A percentile compares a stretch with the other conserved stretches of the same genome.
phyloP scores from a whole-genome alignment of 2,888 invertebrate species.

The Protodeltote pygarga region DNA sequence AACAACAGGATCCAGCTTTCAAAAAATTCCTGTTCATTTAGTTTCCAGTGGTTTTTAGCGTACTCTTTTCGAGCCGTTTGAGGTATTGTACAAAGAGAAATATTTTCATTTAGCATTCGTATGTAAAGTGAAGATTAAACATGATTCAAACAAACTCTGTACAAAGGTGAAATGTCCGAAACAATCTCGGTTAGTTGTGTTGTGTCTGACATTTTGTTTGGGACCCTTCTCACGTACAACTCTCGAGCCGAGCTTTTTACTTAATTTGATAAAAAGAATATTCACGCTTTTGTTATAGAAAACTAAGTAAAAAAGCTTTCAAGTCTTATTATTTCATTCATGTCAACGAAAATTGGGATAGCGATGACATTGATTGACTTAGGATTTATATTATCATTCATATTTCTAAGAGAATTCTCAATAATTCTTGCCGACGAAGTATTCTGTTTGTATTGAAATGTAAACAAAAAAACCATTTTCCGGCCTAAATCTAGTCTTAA shows the following conservation, averaged over 20 bases:
- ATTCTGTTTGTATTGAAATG: too few species aligned
- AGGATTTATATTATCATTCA: too few species aligned
- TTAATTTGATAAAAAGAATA: conserved; percentile 16
- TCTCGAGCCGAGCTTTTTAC: conserved; percentile 15
- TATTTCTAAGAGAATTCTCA: too few species aligned
- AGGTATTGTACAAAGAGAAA: conserved; percentile 12
- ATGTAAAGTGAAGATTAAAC: conserved; percentile 34
- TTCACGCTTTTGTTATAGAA: too few species aligned
- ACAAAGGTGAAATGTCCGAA: conserved; percentile 36
- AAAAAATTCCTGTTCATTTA: conserved; percentile 16
- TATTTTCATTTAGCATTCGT: conserved; percentile 24
- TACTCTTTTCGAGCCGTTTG: conserved; percentile 1
- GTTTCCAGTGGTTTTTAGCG: conserved; percentile 4
- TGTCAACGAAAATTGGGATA: too few species aligned
- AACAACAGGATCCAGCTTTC: not conserved
- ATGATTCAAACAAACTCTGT: conserved; percentile 24
- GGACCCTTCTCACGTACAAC: conserved; percentile 22
- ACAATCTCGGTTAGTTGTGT: conserved; percentile 37
- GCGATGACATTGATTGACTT: too few species aligned
- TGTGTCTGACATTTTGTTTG: conserved; percentile 40
- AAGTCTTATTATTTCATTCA: too few species aligned
- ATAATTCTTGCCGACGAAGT: too few species aligned
- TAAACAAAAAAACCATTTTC: conserved; percentile 4
- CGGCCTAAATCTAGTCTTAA: conserved; percentile 19
- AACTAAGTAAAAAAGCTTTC: too few species aligned